Conservation (phyloP, 2,888 invertebrate species). For the Philopedon plagiatum region DNA sequence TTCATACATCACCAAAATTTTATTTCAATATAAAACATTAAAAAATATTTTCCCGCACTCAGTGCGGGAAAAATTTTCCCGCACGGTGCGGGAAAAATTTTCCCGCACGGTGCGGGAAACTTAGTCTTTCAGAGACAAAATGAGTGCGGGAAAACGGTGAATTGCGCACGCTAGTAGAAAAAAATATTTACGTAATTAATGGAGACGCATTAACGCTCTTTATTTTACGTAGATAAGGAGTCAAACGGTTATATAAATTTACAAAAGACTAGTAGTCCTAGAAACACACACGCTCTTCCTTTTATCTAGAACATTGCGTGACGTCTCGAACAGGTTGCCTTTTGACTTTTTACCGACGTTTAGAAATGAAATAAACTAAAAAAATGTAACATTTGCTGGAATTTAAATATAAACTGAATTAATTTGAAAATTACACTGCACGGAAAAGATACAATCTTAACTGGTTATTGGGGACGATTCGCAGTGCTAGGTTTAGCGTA, state of each 20-base stretch:
- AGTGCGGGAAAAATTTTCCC: too few relatives aligned
- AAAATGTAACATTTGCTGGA: conserved; percentile 41
- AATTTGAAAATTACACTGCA: conserved; percentile 43
- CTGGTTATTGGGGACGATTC: conserved; percentile 30
- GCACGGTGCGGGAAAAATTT: too few relatives aligned
- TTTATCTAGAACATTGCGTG: conserved; percentile 44
- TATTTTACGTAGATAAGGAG: conserved; percentile 29
- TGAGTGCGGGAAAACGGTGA: too few relatives aligned
- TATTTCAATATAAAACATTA: too few relatives aligned
- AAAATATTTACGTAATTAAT: conserved; percentile 15
- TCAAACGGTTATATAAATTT: conserved; percentile 46
- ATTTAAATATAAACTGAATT: conserved; percentile 47
- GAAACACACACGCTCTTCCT: conserved; percentile 19
- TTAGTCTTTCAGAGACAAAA: too few relatives aligned
- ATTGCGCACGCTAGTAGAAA: not conserved
- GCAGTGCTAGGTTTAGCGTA: not conserved
- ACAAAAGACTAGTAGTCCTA: conserved; percentile 43
- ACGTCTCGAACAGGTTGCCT: conserved; percentile 32
- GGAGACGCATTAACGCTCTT: conserved; percentile 2
- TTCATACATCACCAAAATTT: too few relatives aligned
- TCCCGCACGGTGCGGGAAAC: too few relatives aligned
- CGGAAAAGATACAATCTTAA: conserved; percentile 35
- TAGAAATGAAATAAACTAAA: conserved; percentile 24
- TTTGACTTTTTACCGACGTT: conserved; percentile 43
- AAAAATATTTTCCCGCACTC: too few relatives aligned